Conservation (phyloP, 2,113 vertebrate genomes). For the Bos indicus region DNA sequence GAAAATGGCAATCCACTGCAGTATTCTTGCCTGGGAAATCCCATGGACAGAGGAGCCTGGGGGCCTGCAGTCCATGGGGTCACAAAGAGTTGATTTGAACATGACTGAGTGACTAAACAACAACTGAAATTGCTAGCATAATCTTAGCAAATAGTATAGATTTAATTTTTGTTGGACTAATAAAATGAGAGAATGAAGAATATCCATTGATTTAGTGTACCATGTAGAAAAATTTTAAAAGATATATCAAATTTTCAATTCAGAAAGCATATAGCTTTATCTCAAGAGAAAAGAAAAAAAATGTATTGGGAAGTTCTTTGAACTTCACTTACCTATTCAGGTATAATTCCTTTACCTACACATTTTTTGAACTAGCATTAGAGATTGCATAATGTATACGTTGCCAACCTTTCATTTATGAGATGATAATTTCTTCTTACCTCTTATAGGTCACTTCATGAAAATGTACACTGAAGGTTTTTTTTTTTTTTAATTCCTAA, state of each 20-base stretch:
- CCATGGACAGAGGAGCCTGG: neutral
- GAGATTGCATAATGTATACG: neutral
- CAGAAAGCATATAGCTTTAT: neutral
- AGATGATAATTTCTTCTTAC: conserved; percentile 16
- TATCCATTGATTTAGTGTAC: neutral
- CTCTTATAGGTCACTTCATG: neutral
- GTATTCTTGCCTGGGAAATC: neutral
- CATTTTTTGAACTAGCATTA: neutral
- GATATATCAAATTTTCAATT: neutral
- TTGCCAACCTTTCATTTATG: neutral
- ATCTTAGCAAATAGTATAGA: neutral
- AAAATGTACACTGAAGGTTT: neutral
- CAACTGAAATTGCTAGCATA: neutral
- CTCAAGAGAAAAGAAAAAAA: conserved; percentile 7
- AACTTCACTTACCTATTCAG: neutral
- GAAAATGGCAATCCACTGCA: neutral
- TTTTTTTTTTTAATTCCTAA: neutral
- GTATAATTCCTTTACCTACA: neutral
- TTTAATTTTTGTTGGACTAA: neutral
- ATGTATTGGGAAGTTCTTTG: neutral
- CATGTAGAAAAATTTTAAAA: neutral
- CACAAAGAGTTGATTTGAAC: neutral
- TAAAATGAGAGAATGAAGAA: neutral
- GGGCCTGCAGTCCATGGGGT: neutral
- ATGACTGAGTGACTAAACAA: neutral